Percentiles rank a stretch among this genome's conserved stretches.
Evolutionary conservation across 2,113 vertebrate genomes (phyloP).

Genomic region (Riparia riparia): DNA sequence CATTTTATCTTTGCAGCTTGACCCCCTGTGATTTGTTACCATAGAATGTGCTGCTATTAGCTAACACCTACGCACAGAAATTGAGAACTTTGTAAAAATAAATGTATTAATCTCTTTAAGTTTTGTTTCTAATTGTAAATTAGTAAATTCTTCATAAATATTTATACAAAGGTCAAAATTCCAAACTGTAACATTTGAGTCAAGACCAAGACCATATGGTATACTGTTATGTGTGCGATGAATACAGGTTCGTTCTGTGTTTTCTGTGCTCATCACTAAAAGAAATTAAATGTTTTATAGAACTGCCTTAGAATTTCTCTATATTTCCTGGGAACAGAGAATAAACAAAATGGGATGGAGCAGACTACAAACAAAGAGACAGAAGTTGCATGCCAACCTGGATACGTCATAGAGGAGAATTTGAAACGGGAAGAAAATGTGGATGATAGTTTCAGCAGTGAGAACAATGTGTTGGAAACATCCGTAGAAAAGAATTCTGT

Average conservation of each 20-base stretch:
- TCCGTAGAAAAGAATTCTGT: conserved; percentile 35
- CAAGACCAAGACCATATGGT: background rate
- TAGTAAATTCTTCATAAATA: background rate
- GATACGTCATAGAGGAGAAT: background rate
- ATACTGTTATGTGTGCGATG: background rate
- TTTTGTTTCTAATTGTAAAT: background rate
- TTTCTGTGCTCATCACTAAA: background rate
- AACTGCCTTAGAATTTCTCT: background rate
- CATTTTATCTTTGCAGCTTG: background rate
- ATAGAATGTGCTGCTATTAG: background rate
- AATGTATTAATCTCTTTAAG: background rate
- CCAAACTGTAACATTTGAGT: background rate
- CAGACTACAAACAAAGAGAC: background rate
- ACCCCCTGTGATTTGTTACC: background rate
- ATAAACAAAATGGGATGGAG: background rate
- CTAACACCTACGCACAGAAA: background rate
- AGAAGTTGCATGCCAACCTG: background rate
- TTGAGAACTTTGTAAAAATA: background rate
- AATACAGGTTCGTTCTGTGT: background rate
- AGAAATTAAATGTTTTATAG: background rate
- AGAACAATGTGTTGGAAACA: conserved; percentile 11
- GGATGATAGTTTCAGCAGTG: background rate
- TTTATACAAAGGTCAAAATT: background rate
- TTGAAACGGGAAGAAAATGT: background rate
- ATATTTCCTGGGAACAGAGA: conserved; percentile 45